Evolutionary conservation across 30 jellyfish, hydroid and myxozoan genomes (phyloP), one percentile per base, ranked within the genome.

Genomic region (Haliclystus octoradiatus): DNA sequence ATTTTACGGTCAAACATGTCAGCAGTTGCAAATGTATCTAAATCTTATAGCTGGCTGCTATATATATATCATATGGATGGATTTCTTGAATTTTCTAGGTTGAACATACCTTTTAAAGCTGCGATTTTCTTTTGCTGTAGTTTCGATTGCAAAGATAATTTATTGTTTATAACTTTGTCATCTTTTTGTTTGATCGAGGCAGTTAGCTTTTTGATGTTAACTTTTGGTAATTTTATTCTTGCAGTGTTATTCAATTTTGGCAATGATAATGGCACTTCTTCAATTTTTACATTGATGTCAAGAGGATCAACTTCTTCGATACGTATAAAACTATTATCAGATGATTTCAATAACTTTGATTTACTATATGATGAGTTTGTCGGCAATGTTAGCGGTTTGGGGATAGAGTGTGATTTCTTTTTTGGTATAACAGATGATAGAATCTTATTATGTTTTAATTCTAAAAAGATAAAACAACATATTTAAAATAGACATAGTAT

Each of bases 221-320:
- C 72, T 63, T 85, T 85, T 23, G 93, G 93, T 13, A 85, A 53
- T 24, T 53, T 53, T 12, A 13, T 53, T 53, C 24, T 53, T 9
- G 12, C 30, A 5, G 26, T 24, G 27, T 53, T 53, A 26, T 13
- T 26, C 29, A 78, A 73, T 28, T 72, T 88, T 4, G 96, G 96
- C 35, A 86, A 78, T 35, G 92, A 78, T 60, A 86, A 52, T 25
- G 96, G 96, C 0, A 75, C 96, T 72, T 86, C 96, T 66, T 86
- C 96, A 65, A 86, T 86, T 51, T 86, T 86, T 1, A 86, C 96
- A 62, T 69, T 86, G 24, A 76, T 68, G 64, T 86, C 96, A 5
- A 82, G 69, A 3, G 94, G 96, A 65, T 86, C 85, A 1, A 86
- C 85, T 50, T 86, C 96, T 65, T 86, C 96, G 31, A 86, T 86